Evolutionary conservation across 2,888 invertebrate species (phyloP), one percentile per base, ranked within the genome.

Genomic region (Epinotia ramella): DNA sequence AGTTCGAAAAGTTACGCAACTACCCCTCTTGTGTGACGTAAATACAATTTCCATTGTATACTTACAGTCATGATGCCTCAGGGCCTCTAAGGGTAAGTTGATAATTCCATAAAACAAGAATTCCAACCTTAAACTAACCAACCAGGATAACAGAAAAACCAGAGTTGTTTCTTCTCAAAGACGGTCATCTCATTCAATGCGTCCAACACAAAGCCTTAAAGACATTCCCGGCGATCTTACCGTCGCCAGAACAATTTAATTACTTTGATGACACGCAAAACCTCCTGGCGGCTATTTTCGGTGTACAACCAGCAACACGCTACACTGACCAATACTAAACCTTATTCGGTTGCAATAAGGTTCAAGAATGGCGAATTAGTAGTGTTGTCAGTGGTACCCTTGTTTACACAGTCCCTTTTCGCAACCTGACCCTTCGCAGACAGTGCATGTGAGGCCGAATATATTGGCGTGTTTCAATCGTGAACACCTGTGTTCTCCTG

Each of bases 401-500:
- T 80, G 79, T 84, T 84, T 81, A 68, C 73, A 63, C 60, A 73
- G 71, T 64, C 68, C 85, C 79, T 84, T 81, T 81, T 82, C 77
- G 69, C 71, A 60, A 65, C 60, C 71, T 73, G 77, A 80, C 76
- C 76, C 79, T 77, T 79, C 73, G 75, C 63, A 73, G 69, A 73
- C 57, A 62, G 63, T 77, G 56, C 83, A 81, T 79, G 80, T 83
- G 82, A 76, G 80, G 80, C 78, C 66, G 77, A 77, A 73, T 81
- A 81, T 80, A 82, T 84, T 79, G 78, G 77, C 73, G 72, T 67
- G 59, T 70, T 70, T 66, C 74, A 77, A 76, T 77, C 78, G 65
- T 71, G 70, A 81, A 83, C 84, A 84, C 84, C 83, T 84, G 84
- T 81, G 79, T 57, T 71, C 79, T 73, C 62, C 63, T 77, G 77